phyloP scores from a whole-genome alignment of 2,797 vertebrate species.

The Synaphobranchus kaupii region DNA sequence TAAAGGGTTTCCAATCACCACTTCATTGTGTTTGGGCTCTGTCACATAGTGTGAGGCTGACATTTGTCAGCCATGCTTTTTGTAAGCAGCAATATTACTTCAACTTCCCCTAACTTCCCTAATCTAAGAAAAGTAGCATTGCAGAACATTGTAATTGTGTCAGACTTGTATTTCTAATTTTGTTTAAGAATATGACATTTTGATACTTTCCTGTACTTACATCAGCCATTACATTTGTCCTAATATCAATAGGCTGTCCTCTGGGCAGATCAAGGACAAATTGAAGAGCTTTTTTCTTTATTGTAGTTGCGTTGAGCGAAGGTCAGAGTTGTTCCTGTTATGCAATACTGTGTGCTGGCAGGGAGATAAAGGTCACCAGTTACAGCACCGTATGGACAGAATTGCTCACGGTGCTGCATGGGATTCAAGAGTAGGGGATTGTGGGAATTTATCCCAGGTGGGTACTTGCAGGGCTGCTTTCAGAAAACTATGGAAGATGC shows the following conservation, averaged over 20 bases:
- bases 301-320: neutral
- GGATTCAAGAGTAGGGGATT: neutral
- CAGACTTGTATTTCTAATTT: neutral
- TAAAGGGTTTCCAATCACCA: neutral
- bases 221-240: neutral
- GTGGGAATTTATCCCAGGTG: neutral
- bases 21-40: neutral
- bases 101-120: neutral
- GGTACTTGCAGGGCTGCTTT: neutral
- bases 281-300: neutral
- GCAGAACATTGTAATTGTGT: neutral
- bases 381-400: neutral
- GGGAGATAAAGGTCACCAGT: neutral
- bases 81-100: neutral
- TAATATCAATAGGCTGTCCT: neutral
- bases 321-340: conserved; percentile 2
- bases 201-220: neutral
- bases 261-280: neutral
- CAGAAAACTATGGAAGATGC: neutral
- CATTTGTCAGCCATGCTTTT: neutral
- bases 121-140: neutral
- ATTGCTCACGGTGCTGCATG: neutral
- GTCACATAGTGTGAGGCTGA: conserved; percentile 6
- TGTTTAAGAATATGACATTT: neutral
- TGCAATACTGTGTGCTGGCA: neutral